These are phyloP conservation scores for Rhinogobius similis DNA, from an alignment of 2,113 vertebrate species.

Conservation along the genomic window DNA sequence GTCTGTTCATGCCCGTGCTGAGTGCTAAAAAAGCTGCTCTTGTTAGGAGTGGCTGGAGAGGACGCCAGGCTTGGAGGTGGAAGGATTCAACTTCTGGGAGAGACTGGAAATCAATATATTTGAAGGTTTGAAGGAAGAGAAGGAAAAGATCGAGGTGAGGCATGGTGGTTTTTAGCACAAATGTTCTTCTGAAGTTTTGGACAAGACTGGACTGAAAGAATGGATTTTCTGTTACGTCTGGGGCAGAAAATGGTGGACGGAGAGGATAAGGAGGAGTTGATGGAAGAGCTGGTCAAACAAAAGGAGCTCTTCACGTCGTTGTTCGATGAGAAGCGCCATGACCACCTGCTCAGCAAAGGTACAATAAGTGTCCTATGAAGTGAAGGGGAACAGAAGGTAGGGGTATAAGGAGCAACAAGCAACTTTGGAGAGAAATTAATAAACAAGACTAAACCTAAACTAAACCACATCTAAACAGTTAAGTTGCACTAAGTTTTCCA, in stretches of 20 bases:
- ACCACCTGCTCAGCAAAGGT: conserved; percentile 93
- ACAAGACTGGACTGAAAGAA: conserved; percentile 40
- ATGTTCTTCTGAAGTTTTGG: conserved; percentile 11
- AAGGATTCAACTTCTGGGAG: conserved; percentile 95
- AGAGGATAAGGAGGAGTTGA: conserved; percentile 87
- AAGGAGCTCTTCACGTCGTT: conserved; percentile 84
- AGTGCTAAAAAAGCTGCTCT: conserved; percentile 20
- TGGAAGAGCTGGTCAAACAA: conserved; percentile 85
- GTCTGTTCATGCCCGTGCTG: neutral
- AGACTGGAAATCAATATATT: conserved; percentile 87
- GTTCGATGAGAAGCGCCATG: conserved; percentile 92
- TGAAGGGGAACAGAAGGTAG: no score
- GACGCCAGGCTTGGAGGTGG: conserved; percentile 88
- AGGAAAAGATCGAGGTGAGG: conserved; percentile 84
- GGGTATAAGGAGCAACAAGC: no score
- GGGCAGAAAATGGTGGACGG: conserved; percentile 77
- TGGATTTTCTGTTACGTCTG: conserved; percentile 2
- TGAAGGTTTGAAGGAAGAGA: conserved; percentile 82
- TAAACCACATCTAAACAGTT: no score
- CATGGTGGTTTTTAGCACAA: conserved; percentile 34
- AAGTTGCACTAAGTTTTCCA: no score
- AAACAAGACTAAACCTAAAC: no score
- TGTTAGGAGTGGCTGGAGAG: conserved; percentile 94
- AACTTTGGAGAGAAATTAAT: no score
- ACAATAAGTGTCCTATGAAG: neutral